phyloP scores from a whole-genome alignment of 2,113 vertebrate genomes.

The Galemys pyrenaicus region DNA sequence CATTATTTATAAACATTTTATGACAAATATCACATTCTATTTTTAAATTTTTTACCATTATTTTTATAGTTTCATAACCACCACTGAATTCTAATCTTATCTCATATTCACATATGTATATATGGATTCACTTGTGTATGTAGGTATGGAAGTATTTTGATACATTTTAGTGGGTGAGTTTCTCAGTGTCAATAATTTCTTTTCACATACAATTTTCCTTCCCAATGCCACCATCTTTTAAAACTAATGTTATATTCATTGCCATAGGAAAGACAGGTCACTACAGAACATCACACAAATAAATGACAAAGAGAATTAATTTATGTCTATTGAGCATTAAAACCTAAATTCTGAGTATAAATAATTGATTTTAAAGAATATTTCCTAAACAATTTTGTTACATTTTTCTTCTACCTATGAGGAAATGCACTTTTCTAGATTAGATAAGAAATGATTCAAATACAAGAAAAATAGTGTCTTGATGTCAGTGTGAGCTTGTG shows the following conservation, averaged over 20 bases:
- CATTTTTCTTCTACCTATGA: not conserved
- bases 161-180: not conserved
- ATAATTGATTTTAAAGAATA: slow-evolving; percentile 21
- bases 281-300: not conserved
- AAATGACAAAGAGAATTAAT: slow-evolving; percentile 45
- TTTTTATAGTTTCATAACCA: slow-evolving; percentile 20
- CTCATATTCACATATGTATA: not conserved
- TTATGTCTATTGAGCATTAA: slow-evolving; percentile 19
- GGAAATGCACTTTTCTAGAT: not conserved
- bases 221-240: not conserved
- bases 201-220: not conserved
- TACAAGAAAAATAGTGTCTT: not conserved
- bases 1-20: not conserved
- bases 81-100: not conserved
- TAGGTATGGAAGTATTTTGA: slow-evolving; percentile 15
- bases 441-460: not conserved
- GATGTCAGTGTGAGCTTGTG: not conserved
- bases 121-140: no score
- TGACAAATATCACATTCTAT: not conserved
- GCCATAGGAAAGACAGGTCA: not conserved
- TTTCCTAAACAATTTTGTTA: not conserved
- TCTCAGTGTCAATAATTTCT: slow-evolving; percentile 1
- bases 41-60: not conserved
- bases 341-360: not conserved
- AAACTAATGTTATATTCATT: not conserved